These are phyloP conservation scores for Drosophila simulans DNA, from an alignment of 1,140 invertebrate species.

Conservation along the genomic window DNA sequence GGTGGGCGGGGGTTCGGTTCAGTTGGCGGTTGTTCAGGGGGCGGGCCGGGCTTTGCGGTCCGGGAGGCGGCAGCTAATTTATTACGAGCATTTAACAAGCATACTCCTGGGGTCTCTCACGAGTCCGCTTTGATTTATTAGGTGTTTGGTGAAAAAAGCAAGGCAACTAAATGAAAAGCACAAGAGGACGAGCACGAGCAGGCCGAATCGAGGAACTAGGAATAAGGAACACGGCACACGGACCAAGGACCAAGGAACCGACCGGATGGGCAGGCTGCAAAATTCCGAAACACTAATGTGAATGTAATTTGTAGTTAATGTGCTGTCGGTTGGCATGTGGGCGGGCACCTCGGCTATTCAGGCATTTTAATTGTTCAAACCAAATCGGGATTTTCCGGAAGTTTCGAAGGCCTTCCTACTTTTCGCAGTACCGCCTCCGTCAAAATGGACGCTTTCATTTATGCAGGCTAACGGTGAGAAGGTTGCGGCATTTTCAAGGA, in stretches of 20 bases:
- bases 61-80: conserved; percentile 70
- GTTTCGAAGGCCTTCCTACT: conserved; percentile 5
- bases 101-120: conserved; percentile 72
- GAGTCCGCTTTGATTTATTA: conserved; percentile 79
- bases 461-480: too few relatives aligned
- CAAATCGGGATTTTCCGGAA: conserved; percentile 33
- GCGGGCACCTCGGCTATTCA: conserved; percentile 19
- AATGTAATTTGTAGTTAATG: conserved; percentile 83
- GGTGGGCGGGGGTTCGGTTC: conserved; percentile 1
- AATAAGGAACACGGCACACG: background rate
- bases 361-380: conserved; percentile 72
- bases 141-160: conserved; percentile 69
- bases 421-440: conserved; percentile 23
- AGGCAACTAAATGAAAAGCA: conserved; percentile 34
- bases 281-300: conserved; percentile 79
- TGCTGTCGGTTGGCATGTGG: conserved; percentile 60
- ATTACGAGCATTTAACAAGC: conserved; percentile 82
- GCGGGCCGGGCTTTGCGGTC: conserved; percentile 25
- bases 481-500: too few relatives aligned
- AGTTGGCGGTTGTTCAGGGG: background rate
- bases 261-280: conserved; percentile 38
- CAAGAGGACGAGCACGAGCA: background rate
- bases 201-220: background rate
- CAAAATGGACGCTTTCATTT: conserved; percentile 9
- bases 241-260: conserved; percentile 11